Conservation (phyloP, 1,140 invertebrate species). For the Streblospio benedicti region DNA sequence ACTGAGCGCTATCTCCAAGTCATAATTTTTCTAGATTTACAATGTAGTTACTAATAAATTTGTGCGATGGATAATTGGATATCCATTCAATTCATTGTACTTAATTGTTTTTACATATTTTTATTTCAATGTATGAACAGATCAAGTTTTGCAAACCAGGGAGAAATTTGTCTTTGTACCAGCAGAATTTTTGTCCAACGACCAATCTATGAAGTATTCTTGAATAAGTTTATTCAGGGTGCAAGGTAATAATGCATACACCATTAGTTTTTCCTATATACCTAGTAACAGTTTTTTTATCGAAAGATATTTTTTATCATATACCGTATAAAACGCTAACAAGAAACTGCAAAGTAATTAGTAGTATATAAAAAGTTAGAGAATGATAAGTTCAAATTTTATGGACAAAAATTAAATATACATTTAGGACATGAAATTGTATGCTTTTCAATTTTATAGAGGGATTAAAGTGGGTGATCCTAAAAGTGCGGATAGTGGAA, state of each 20-base stretch:
- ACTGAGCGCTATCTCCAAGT: too few relatives aligned
- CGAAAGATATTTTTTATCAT: not conserved
- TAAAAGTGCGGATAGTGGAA: slow-evolving; percentile 37
- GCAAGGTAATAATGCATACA: slow-evolving; percentile 42
- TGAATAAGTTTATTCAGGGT: slow-evolving; percentile 48
- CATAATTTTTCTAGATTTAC: too few relatives aligned
- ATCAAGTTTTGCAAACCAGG: slow-evolving; percentile 56
- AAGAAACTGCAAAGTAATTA: not conserved
- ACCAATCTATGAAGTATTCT: slow-evolving; percentile 48
- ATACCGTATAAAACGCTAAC: not conserved
- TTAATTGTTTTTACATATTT: not conserved
- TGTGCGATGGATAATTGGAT: too few relatives aligned
- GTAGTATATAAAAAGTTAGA: not conserved
- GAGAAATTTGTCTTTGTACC: slow-evolving; percentile 56
- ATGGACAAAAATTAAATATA: too few relatives aligned
- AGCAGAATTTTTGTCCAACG: slow-evolving; percentile 54
- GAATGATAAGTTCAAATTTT: too few relatives aligned
- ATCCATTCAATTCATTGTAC: not conserved
- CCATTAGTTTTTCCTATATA: too few relatives aligned
- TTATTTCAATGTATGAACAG: too few relatives aligned
- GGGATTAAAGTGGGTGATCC: slow-evolving; percentile 52
- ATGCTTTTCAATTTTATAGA: slow-evolving; percentile 32
- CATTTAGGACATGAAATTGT: too few relatives aligned
- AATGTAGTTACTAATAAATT: slow-evolving; percentile 1
- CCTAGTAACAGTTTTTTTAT: not conserved